Evolutionary conservation across 2,888 invertebrate genomes (phyloP), one percentile per base, ranked within the genome.

Genomic region (Gnatocerus cornutus): DNA sequence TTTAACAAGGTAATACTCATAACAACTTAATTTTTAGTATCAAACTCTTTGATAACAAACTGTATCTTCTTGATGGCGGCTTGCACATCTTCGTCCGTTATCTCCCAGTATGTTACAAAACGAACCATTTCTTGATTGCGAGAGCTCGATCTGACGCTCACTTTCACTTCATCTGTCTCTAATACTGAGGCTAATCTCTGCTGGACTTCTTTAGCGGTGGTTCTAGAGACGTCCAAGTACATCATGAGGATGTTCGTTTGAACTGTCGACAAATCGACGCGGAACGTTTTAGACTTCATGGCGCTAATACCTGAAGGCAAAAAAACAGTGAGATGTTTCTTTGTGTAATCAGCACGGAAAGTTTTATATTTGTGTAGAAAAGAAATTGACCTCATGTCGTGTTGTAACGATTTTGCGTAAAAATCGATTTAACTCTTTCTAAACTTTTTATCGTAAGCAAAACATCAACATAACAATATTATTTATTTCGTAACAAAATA

Each of bases 221-320:
- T 79, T 12, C 84, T 77, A 10, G 87, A 87, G 0, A 84, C 78
- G 69, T 87, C 85, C 3, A 89, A 79, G 14, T 87, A 83, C 21
- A 95, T 85, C 77, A 93, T 87, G 67, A 95, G 85, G 75, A 96
- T 94, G 82, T 95, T 95, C 0, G 92, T 92, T 74, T 93, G 91
- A 9, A 91, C 88, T 12, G 83, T 85, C 1, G 86, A 82, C 33
- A 90, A 79, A 74, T 93, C 90, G 21, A 93, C 91, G 0, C 78
- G 83, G 77, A 93, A 88, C 37, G 88, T 83, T 71, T 89, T 87
- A 56, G 91, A 90, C 41, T 88, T 86, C 41, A 90, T 79, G 0
- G 89, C 87, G 43, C 88, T 81, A 72, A 94, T 89, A 2, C 89
- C 91, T 91, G 33, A 4, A n/a, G 33, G 6, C 2, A 33, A 33